A percentile compares a stretch with the other conserved stretches of the same genome.
These are phyloP conservation scores for Zoroaster sp. DNA, from an alignment of 53 echinoderm and acorn worm species.

Conservation along the genomic window DNA sequence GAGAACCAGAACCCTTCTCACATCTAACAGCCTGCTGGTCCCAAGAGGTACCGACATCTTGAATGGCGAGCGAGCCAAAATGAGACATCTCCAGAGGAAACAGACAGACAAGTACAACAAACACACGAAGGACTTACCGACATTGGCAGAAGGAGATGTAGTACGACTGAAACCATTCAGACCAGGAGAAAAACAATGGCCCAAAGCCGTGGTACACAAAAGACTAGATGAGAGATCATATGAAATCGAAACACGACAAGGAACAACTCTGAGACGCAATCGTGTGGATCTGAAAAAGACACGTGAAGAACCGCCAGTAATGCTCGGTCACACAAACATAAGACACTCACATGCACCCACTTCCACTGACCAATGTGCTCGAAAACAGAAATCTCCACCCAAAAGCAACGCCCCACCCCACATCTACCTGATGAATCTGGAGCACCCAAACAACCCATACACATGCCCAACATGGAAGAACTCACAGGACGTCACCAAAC, in stretches of 20 bases:
- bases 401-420: no score
- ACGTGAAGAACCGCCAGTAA: neutral
- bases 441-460: no score
- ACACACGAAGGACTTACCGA: constrained; percentile 22
- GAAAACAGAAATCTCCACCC: no score
- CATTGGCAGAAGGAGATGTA: constrained; percentile 35
- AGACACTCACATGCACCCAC: neutral
- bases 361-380: no score
- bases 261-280: constrained; percentile 52
- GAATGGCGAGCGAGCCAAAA: neutral
- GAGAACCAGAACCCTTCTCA: constrained; percentile 36
- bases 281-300: constrained; percentile 53
- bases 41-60: neutral
- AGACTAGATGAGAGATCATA: constrained; percentile 53
- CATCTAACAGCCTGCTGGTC: constrained; percentile 34
- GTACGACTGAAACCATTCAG: constrained; percentile 55
- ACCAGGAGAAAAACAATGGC: constrained; percentile 21
- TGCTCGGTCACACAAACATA: neutral
- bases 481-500: no score
- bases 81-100: constrained; percentile 11
- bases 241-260: constrained; percentile 41
- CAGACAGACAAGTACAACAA: constrained; percentile 54
- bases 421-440: no score
- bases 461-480: no score
- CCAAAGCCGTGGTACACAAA: constrained; percentile 35